Base-by-base conservation (phyloP, 2,888 invertebrate species). In the Mantis religiosa region DNA sequence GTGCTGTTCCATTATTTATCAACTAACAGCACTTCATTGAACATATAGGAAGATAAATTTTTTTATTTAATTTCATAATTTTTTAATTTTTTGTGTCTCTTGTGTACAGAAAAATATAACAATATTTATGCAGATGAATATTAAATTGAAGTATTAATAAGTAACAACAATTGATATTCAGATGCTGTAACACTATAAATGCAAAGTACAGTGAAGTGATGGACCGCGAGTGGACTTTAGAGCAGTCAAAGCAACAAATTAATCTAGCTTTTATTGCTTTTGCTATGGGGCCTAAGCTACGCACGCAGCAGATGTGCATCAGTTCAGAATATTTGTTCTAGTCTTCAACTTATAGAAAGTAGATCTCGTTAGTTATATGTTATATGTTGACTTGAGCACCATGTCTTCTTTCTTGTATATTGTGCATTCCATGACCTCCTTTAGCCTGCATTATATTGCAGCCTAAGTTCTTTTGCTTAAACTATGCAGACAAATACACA, bases 281-380 rank as follows among this genome's bases (percentile, higher is more conserved):
- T 20, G 54, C 54, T 71, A 71, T 20, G 54, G 20, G 20, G 54
- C 54, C 54, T 6, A 71, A 71, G 41, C 20, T 71, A 71, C 8
- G 54, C 54, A 71, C 25, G 54, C 15, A 20, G 41, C 41, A 41
- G 12, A 41, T 12, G 41, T 86, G 41, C 81, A 28, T 25, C 28
- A 86, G 81, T 15, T 81, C 82, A 87, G 71, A n/a, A 28, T 41
- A 41, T 41, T 82, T 87, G 82, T 47, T 87, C 87, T 87, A 87
- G 81, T 87, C 81, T 87, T 85, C 30, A 81, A 30, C 28, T 87
- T 81, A 30, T 81, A 81, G 81, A 82, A 6, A 71, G 25, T 87
- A 87, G 87, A 87, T 87, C 87, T 87, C 87, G 82, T 82, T 87
- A 87, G 30, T 87, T 82, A 12, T 34, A 25, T n/a, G n/a, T 34